Base-by-base conservation (phyloP, 1,140 invertebrate genomes). In the Drosophila bifasciata region DNA sequence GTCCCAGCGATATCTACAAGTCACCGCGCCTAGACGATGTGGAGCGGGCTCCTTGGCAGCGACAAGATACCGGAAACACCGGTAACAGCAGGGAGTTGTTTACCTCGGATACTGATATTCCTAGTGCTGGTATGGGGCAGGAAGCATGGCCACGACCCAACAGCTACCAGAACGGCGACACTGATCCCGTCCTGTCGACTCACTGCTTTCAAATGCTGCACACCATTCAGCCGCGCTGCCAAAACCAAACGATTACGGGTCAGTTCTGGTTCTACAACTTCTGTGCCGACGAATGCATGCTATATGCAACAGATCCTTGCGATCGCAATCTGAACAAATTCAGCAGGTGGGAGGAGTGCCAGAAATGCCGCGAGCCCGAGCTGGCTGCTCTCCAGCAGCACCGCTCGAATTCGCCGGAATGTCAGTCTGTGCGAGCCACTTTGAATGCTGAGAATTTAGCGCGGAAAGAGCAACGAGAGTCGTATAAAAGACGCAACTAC, bases 211-310 rank as follows among this genome's bases (percentile, higher is more conserved):
- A 68, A 66, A 76, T 73, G 72, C 23, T 77, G 21, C 44, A 70
- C 25, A 70, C 61, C 16, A 32, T 17, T 25, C 45, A 58, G 49
- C 49, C 89, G 3, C 52, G 21, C 3, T 85, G 81, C 41, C 48
- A 21, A 11, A 61, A 89, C 45, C 58, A 66, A 21, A 81, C 69
- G 4, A 58, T 77, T 3, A 62, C 78, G 2, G 76, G 75, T 0
- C 77, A 90, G 40, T 90, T 77, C n/a, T 90, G 89, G 89, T 90
- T 89, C 57, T 90, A 89, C 28, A 90, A 89, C 45, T 90, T 73
- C 45, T 90, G 89, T 45, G 49, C 53, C 5, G 78, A 90, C 21
- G 69, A 83, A 9, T 90, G 89, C 44, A 90, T 90, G 84, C 17
- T 90, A 0, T 90, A 57, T 49, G 72, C 89, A 3, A 58, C 80